phyloP scores from a whole-genome alignment of 2,797 vertebrate species.

The Gila robusta region DNA sequence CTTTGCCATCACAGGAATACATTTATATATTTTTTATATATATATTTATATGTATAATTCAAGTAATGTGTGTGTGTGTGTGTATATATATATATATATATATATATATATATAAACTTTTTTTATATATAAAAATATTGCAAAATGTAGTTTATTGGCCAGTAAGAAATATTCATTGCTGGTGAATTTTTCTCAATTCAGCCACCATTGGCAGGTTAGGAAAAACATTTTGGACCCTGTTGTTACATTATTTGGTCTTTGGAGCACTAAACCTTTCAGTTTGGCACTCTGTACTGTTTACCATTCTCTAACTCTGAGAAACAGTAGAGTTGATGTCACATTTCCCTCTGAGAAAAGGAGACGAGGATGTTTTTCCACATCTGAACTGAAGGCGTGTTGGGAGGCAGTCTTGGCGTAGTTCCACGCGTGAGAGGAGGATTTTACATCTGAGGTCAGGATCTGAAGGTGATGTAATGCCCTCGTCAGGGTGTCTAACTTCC shows the following conservation, averaged over 20 bases:
- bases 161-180: not conserved
- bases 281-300: not conserved
- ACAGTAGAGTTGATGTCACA: not conserved
- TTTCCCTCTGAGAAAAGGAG: not conserved
- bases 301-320: not conserved
- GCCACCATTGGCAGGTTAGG: too few species aligned
- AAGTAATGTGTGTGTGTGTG: too few species aligned
- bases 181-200: not conserved
- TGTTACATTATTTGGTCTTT: not conserved
- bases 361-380: constrained; percentile 45
- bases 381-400: constrained; percentile 11
- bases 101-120: too few species aligned
- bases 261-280: too few species aligned
- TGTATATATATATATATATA: too few species aligned
- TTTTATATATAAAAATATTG: not conserved
- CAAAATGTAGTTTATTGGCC: not conserved
- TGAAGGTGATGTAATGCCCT: constrained; percentile 75
- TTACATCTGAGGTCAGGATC: constrained; percentile 73
- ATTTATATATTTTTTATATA: too few species aligned
- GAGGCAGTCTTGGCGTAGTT: constrained; percentile 27
- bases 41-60: too few species aligned
- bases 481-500: constrained; percentile 73
- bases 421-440: constrained; percentile 67
- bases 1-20: too few species aligned
- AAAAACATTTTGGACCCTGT: not conserved